phyloP scores from a whole-genome alignment of 1,140 invertebrate genomes.

The Zaprionus nigranus region DNA sequence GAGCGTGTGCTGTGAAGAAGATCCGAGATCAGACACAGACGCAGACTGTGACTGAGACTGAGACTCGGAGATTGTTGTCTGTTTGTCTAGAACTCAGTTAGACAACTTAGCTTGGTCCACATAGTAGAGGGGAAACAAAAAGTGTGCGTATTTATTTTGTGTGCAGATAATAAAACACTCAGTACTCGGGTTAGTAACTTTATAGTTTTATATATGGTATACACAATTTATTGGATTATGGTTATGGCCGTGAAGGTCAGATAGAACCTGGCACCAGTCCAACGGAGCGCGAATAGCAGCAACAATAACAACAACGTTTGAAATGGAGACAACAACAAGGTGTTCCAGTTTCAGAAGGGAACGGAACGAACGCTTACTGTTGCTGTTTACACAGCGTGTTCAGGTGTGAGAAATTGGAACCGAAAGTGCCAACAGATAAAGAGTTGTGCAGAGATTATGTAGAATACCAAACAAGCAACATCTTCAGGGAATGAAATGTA shows the following conservation, averaged over 20 bases:
- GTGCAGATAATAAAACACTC: slow-evolving; percentile 76
- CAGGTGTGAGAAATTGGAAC: slow-evolving; percentile 74
- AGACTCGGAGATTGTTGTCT: slow-evolving; percentile 13
- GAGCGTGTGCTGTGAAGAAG: not conserved
- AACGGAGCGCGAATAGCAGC: slow-evolving; percentile 18
- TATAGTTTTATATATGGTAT: slow-evolving; percentile 75
- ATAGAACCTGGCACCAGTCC: slow-evolving; percentile 19
- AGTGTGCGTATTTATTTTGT: slow-evolving; percentile 54
- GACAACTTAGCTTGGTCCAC: slow-evolving; percentile 52
- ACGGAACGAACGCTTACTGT: slow-evolving; percentile 9
- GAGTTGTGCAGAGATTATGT: slow-evolving; percentile 37
- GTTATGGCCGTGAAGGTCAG: slow-evolving; percentile 79
- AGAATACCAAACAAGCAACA: not conserved
- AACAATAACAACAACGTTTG: slow-evolving; percentile 17
- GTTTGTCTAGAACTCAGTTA: slow-evolving; percentile 35
- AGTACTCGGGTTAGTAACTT: slow-evolving; percentile 52
- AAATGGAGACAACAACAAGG: slow-evolving; percentile 11
- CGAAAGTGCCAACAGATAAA: slow-evolving; percentile 73
- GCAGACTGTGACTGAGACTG: not conserved
- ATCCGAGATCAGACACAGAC: not conserved
- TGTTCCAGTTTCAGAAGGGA: slow-evolving; percentile 45
- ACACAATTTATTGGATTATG: slow-evolving; percentile 79
- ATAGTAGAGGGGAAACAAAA: slow-evolving; percentile 6
- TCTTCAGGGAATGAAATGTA: not conserved
- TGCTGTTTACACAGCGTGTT: slow-evolving; percentile 50